Evolutionary conservation across 2,888 invertebrate genomes (phyloP).

Genomic region (Polymixis lichenea): DNA sequence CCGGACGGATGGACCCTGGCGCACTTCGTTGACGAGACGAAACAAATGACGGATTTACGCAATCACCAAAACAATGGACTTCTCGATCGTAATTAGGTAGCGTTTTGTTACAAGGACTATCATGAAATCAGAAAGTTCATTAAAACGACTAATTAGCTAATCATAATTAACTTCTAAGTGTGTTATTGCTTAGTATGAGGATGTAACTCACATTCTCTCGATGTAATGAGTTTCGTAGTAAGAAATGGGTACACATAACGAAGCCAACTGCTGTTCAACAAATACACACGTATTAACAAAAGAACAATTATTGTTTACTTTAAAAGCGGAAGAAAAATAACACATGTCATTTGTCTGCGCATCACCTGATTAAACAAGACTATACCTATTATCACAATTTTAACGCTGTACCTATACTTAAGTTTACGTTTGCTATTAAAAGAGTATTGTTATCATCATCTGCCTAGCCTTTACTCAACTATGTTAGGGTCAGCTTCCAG

Average conservation of each 20-base stretch:
- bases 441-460: not conserved
- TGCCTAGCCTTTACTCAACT: too few relatives aligned
- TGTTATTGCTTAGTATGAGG: slow-evolving; percentile 16
- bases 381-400: not conserved
- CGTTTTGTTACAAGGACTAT: slow-evolving; percentile 65
- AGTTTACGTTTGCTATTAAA: not conserved
- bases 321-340: slow-evolving; percentile 52
- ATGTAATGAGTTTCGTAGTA: slow-evolving; percentile 26
- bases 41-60: slow-evolving; percentile 76
- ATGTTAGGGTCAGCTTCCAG: too few relatives aligned
- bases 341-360: slow-evolving; percentile 17
- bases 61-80: slow-evolving; percentile 71
- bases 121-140: slow-evolving; percentile 65
- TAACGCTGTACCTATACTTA: too few relatives aligned
- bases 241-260: slow-evolving; percentile 28
- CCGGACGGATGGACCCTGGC: slow-evolving; percentile 60
- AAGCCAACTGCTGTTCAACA: slow-evolving; percentile 5
- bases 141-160: slow-evolving; percentile 53
- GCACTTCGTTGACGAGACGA: slow-evolving; percentile 56
- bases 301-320: slow-evolving; percentile 36
- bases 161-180: slow-evolving; percentile 38
- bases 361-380: slow-evolving; percentile 55
- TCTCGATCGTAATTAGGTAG: slow-evolving; percentile 66
- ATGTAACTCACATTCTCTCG: slow-evolving; percentile 18
- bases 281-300: slow-evolving; percentile 29